A percentile compares a stretch with the other conserved stretches of the same genome.
phyloP scores from a whole-genome alignment of 53 echinoderm and acorn worm genomes.

The Luidia sarsii region DNA sequence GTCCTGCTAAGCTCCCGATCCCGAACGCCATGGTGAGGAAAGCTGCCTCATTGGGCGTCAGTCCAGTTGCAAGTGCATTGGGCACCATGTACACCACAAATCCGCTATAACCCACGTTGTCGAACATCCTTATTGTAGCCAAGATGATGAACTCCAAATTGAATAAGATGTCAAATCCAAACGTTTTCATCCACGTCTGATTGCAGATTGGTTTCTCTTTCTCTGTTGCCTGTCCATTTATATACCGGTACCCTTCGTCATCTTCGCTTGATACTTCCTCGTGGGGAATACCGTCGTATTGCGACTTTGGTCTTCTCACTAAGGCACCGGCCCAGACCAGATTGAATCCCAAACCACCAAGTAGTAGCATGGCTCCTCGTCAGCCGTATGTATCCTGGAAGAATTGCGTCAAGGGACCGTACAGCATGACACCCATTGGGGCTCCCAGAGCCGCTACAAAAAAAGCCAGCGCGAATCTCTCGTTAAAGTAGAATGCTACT shows the following conservation, averaged over 20 bases:
- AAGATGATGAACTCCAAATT: conserved; percentile 1
- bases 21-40: conserved; percentile 1
- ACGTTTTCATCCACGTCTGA: background rate
- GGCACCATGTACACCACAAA: conserved; percentile 8
- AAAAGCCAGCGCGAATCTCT: conserved; percentile 24
- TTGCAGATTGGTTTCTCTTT: background rate
- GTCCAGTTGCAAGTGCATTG: background rate
- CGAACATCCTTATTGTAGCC: background rate
- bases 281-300: background rate
- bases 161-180: background rate
- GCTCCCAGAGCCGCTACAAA: background rate
- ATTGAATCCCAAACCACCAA: conserved; percentile 7
- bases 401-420: conserved; percentile 30
- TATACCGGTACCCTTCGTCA: background rate
- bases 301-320: background rate
- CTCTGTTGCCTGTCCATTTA: background rate
- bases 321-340: conserved; percentile 1
- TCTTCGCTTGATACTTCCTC: background rate
- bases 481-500: conserved; percentile 14
- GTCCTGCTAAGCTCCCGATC: background rate
- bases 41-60: background rate
- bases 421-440: conserved; percentile 21
- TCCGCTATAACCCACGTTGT: background rate
- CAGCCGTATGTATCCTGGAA: conserved; percentile 38
- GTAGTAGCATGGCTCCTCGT: conserved; percentile 45